Evolutionary conservation across 2,113 vertebrate species (phyloP).

Genomic region (Rhabdomys dilectus): DNA sequence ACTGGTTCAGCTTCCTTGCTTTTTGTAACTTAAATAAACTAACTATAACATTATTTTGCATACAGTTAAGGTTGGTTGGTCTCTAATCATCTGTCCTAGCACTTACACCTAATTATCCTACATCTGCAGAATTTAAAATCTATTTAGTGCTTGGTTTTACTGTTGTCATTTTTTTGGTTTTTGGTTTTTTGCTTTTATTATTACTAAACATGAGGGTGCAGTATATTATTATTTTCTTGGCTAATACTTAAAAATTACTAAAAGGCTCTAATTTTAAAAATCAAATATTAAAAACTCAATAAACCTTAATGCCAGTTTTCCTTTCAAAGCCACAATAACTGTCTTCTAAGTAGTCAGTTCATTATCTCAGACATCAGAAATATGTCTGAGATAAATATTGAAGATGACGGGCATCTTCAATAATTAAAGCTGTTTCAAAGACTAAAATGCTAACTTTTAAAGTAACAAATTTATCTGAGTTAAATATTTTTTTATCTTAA

Average conservation of each 20-base stretch:
- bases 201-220: conserved; percentile 12
- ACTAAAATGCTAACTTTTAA: conserved; percentile 38
- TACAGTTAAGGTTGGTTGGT: conserved; percentile 5
- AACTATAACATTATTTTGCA: conserved; percentile 10
- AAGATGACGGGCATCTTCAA: conserved; percentile 31
- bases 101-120: background rate
- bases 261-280: conserved; percentile 52
- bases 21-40: background rate
- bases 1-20: background rate
- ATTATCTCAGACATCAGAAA: conserved; percentile 36
- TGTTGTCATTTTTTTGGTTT: background rate
- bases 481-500: conserved; percentile 60
- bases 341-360: background rate
- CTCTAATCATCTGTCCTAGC: conserved; percentile 42
- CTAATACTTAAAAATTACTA: conserved; percentile 45
- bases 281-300: conserved; percentile 47
- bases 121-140: background rate
- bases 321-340: conserved; percentile 26
- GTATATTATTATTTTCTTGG: conserved; percentile 25
- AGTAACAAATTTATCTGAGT: conserved; percentile 51
- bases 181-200: background rate
- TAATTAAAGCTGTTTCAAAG: conserved; percentile 44
- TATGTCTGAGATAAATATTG: no score
- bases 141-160: conserved; percentile 15
- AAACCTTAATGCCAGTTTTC: background rate